Base-by-base conservation (phyloP, 2,888 invertebrate species). In the Cantharis flavilabris region DNA sequence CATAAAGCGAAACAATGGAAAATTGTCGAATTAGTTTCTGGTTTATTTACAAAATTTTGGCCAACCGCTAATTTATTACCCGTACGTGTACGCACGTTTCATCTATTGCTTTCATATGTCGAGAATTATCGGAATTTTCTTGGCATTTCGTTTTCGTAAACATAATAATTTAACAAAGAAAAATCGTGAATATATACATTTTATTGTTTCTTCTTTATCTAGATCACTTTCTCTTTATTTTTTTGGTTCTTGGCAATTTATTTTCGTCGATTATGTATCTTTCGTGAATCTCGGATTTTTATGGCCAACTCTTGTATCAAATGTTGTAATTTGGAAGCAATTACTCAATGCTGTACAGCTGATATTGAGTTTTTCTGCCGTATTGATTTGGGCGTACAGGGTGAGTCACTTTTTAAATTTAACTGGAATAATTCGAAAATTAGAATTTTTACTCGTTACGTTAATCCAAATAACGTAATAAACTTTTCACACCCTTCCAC, bases 401-500 rank as follows among this genome's bases (percentile, higher is more conserved):
- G 49, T 49, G 49, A 49, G 49, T 49, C 49, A 49, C 49, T 49
- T 49, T 49, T 49, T 49, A 49, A n/a, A 49, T 49, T 49, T 49
- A 49, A 49, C 49, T n/a, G 7, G 49, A 49, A n/a, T n/a, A n/a
- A 49, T n/a, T n/a, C 49, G 5, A 69, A 23, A 49, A 49, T 49
- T 23, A 69, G 18, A 62, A 33, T 63, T 62, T 72, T 65, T 30
- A 72, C 65, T 11, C 16, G 49, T 65, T 28, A 67, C 64, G 70
- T 71, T 70, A 75, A 75, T 65, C 70, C 49, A 62, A 33, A 28
- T 71, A 71, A 75, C 63, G 65, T 67, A 71, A 71, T 71, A 75
- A 73, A 75, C 20, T 75, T 71, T 75, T 75, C 71, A 71, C 71
- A 33, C 71, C 71, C 75, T 69, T 62, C 14, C 69, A 26, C 64